Evolutionary conservation across 2,888 invertebrate species (phyloP), one percentile per base, ranked within the genome.

Genomic region (Brenthis ino): DNA sequence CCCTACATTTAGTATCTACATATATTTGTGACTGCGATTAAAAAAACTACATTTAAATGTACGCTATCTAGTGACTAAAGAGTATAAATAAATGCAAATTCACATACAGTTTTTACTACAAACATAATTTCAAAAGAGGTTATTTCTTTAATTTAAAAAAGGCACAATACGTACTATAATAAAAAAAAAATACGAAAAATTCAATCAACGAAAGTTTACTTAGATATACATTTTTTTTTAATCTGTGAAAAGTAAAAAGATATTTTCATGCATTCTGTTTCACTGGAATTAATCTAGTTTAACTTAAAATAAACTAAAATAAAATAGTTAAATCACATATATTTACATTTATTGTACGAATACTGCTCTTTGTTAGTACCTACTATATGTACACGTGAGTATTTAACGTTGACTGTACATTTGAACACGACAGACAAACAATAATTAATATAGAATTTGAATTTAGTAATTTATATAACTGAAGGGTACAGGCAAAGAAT

Each of bases 1-100:
- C 77, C 83, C 81, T 83, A 79, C 64, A 68, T 74, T 74, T 72
- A 73, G 69, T 79, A 77, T 77, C 70, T 77, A 79, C 78, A 77
- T 43, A 56, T 71, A 43, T 60, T 53, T 55, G 65, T 57, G 50
- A 14, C 11, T n/a, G 8, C 13, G n/a, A 24, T 16, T 43, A 51
- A 20, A 37, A 14, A 43, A 33, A 6, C 8, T 43, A 47, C 8
- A 48, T 56, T 51, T 56, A 47, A 8, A 53, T 57, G 47, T 24
- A 16, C 33, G 48, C 13, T 53, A 50, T 13, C 47, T 61, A 75
- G 60, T 70, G 69, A 74, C 69, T 74, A 58, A 55, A 24, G 47
- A 24, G 13, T 58, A 48, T 14, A 12, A 50, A 43, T 43, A 43
- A 43, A 43, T 43, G 37, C 37, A 43, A 43, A 11, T 43, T 28